Evolutionary conservation across 2,888 invertebrate genomes (phyloP).

Genomic region (Stegana nigrithorax): DNA sequence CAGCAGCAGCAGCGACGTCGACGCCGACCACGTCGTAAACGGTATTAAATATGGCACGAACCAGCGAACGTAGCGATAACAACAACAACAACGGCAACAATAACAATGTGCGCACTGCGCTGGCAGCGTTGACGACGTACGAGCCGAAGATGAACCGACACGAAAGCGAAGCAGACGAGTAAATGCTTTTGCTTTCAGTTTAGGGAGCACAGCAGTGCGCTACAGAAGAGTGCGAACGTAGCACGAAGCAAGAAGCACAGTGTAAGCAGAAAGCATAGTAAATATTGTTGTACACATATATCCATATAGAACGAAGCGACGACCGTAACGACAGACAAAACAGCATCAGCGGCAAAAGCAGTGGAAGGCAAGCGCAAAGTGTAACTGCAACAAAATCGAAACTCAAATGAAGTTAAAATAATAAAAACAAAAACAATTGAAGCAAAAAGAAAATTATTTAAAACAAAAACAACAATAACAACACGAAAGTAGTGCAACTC

Average conservation of each 20-base stretch:
- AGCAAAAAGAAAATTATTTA: slow-evolving; percentile 1
- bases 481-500: slow-evolving; percentile 5
- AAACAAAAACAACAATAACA: not conserved
- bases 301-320: not conserved
- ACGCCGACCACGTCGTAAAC: not conserved
- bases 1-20: not conserved
- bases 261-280: slow-evolving; percentile 50
- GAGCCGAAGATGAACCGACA: slow-evolving; percentile 29
- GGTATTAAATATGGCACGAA: not conserved
- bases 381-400: not conserved
- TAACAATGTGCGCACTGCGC: not conserved
- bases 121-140: slow-evolving; percentile 25
- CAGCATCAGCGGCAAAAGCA: not conserved
- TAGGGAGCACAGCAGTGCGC: slow-evolving; percentile 67
- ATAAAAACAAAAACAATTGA: not conserved
- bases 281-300: slow-evolving; percentile 23
- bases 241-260: slow-evolving; percentile 62
- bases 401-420: not conserved
- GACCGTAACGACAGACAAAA: not conserved
- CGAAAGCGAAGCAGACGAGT: slow-evolving; percentile 2
- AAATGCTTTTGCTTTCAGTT: slow-evolving; percentile 52
- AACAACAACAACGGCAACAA: slow-evolving; percentile 2
- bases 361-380: not conserved
- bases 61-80: not conserved
- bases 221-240: slow-evolving; percentile 67